Evolutionary conservation across 2,888 invertebrate genomes (phyloP).

Genomic region (Hyposoter didymator): DNA sequence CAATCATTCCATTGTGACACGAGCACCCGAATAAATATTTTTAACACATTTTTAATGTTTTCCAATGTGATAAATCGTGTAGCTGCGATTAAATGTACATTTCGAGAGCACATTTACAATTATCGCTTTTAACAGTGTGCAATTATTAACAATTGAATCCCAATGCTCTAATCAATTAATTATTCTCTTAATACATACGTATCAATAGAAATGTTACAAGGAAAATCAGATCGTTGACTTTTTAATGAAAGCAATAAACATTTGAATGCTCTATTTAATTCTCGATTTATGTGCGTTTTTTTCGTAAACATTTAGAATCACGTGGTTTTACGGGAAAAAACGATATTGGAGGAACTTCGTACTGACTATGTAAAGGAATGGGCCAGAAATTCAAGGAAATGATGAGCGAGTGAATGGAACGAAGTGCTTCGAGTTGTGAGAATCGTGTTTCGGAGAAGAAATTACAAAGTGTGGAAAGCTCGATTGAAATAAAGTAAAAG

Average conservation of each 20-base stretch:
- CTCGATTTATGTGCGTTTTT: background rate
- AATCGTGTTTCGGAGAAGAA: conserved; percentile 3
- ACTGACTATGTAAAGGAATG: background rate
- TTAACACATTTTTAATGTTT: background rate
- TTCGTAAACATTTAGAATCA: background rate
- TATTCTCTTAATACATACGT: background rate
- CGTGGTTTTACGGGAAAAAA: background rate
- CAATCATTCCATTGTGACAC: background rate
- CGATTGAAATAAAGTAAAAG: conserved; percentile 21
- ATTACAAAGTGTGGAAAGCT: conserved; percentile 19
- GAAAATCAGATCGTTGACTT: background rate
- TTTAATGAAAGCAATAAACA: background rate
- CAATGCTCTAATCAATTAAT: background rate
- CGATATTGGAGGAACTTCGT: conserved; percentile 6
- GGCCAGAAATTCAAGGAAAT: conserved; percentile 18
- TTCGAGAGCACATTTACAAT: background rate
- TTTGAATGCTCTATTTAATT: background rate
- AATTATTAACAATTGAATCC: background rate
- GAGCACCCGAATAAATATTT: conserved; percentile 3
- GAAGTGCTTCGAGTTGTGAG: conserved; percentile 21
- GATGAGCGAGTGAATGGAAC: conserved; percentile 18
- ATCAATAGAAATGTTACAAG: background rate
- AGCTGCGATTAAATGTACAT: background rate
- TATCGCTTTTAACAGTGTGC: background rate
- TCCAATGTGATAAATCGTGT: background rate